These are phyloP conservation scores for Augiades crinisus DNA, from an alignment of 2,888 invertebrate species.

Conservation along the genomic window DNA sequence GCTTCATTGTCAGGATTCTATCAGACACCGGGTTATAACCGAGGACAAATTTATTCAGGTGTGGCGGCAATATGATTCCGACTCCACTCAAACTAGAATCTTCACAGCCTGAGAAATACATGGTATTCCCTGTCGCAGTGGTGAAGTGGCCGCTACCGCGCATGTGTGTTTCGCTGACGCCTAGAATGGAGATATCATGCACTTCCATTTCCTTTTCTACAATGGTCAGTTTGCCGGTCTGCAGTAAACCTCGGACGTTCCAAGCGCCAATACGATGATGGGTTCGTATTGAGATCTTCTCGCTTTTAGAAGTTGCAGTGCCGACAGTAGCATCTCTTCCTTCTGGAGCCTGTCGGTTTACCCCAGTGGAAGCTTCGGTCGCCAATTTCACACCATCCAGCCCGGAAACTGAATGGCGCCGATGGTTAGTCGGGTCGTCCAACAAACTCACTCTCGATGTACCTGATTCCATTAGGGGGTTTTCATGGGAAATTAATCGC, in stretches of 20 bases:
- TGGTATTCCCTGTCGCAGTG: slow-evolving; percentile 14
- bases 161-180: slow-evolving; percentile 27
- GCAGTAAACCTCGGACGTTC: background rate
- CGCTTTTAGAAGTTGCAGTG: background rate
- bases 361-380: slow-evolving; percentile 1
- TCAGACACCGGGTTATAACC: slow-evolving; percentile 23
- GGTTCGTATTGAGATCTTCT: background rate
- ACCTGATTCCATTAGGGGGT: background rate
- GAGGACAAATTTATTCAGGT: slow-evolving; percentile 2
- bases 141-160: slow-evolving; percentile 14
- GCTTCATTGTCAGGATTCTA: slow-evolving; percentile 1
- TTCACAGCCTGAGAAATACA: slow-evolving; percentile 16
- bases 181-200: background rate
- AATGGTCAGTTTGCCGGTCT: slow-evolving; percentile 1
- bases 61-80: background rate
- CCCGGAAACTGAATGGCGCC: slow-evolving; percentile 23
- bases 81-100: background rate
- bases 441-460: background rate
- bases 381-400: slow-evolving; percentile 24
- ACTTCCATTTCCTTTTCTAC: slow-evolving; percentile 1
- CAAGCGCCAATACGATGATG: slow-evolving; percentile 6
- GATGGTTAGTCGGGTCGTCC: slow-evolving; percentile 21
- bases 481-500: slow-evolving; percentile 6
- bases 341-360: background rate
- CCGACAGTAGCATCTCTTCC: slow-evolving; percentile 1